phyloP scores from a whole-genome alignment of 2,797 vertebrate genomes.

The Ctenosaura bakeri region DNA sequence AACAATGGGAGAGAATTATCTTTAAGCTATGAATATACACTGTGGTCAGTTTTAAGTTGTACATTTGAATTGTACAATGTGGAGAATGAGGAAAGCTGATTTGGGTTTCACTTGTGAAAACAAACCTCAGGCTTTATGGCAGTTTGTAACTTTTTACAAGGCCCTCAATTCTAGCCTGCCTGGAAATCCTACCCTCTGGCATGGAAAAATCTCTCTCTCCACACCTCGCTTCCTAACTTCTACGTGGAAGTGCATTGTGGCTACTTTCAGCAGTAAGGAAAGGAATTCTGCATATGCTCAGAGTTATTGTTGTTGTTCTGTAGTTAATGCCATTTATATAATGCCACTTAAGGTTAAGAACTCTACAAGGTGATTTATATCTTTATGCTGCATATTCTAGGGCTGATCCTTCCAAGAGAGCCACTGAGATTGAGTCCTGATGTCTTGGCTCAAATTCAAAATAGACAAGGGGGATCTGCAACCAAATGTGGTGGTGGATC shows the following conservation, averaged over 20 bases:
- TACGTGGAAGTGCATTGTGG: background rate
- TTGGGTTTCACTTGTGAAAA: constrained; percentile 37
- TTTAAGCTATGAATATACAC: background rate
- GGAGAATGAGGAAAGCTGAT: background rate
- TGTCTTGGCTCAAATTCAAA: background rate
- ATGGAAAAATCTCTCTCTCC: background rate
- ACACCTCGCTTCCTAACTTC: background rate
- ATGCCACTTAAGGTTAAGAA: background rate
- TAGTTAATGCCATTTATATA: no score
- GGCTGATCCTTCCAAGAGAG: background rate
- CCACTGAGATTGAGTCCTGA: background rate
- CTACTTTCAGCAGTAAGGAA: background rate
- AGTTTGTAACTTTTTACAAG: constrained; percentile 30
- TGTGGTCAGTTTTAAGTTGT: constrained; percentile 13
- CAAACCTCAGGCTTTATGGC: constrained; percentile 21
- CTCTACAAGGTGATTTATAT: background rate
- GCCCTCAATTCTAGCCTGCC: background rate
- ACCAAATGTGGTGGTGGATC: constrained; percentile 3
- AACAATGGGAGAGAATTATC: constrained; percentile 9
- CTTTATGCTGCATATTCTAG: background rate
- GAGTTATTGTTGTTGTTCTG: background rate
- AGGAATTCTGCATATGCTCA: background rate
- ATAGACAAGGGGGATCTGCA: background rate
- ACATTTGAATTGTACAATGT: background rate
- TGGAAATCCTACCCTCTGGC: constrained; percentile 15